phyloP scores from a whole-genome alignment of 1,140 invertebrate genomes.

The Trachelipus rathkii region DNA sequence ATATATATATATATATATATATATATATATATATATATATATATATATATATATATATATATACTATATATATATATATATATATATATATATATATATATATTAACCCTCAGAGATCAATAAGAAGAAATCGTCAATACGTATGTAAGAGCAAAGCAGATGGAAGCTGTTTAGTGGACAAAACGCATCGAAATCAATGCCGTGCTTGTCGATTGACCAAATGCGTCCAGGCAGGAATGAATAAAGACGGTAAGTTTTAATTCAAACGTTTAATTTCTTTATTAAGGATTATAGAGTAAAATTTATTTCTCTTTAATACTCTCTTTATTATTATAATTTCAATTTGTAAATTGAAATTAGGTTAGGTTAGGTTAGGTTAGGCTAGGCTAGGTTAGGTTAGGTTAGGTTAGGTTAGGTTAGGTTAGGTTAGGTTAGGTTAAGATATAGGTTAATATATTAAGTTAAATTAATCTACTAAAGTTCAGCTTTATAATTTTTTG shows the following conservation, averaged over 20 bases:
- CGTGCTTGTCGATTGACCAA: conserved; percentile 56
- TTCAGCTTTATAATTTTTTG: too few relatives aligned
- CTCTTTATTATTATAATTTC: too few relatives aligned
- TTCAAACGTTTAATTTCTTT: too few relatives aligned
- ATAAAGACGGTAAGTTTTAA: conserved; percentile 55
- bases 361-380: too few relatives aligned
- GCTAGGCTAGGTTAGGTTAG: too few relatives aligned
- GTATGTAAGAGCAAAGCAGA: conserved; percentile 88
- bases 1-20: not conserved
- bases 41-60: conserved; percentile 13
- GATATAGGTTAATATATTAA: too few relatives aligned
- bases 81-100: not conserved
- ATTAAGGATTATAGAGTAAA: too few relatives aligned
- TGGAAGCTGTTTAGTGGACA: conserved; percentile 86
- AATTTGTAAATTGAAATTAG: too few relatives aligned
- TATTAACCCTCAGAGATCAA: conserved; percentile 67
- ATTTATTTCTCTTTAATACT: too few relatives aligned
- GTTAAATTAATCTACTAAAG: too few relatives aligned
- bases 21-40: conserved; percentile 11
- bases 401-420: too few relatives aligned
- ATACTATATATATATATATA: conserved; percentile 11
- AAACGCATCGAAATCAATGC: conserved; percentile 70
- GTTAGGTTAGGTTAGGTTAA: too few relatives aligned
- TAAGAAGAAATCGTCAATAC: conserved; percentile 89
- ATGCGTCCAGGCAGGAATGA: conserved; percentile 60